Percentiles rank a stretch among this genome's conserved stretches.
Conservation (phyloP, 2,888 invertebrate genomes). For the Meloe dianella region DNA sequence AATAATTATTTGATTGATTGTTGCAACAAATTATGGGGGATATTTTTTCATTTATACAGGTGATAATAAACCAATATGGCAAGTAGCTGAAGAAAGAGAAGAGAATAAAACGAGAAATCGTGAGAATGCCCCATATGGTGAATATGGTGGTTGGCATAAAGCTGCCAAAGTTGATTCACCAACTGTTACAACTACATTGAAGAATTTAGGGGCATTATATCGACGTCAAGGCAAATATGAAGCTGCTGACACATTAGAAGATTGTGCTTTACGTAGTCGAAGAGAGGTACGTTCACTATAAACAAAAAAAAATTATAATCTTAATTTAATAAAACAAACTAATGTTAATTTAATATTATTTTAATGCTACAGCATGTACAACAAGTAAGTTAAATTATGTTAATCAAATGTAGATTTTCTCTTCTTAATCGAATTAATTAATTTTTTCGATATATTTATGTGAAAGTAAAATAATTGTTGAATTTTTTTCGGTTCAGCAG, state of each 20-base stretch:
- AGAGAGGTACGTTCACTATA: constrained; percentile 75
- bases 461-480: background rate
- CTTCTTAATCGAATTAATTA: no score
- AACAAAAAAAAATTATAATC: no score
- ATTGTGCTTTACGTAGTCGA: constrained; percentile 94
- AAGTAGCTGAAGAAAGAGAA: constrained; percentile 98
- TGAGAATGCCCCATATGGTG: constrained; percentile 88
- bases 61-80: constrained; percentile 96
- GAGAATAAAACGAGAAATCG: constrained; percentile 89
- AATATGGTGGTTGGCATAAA: constrained; percentile 97
- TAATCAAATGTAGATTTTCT: no score
- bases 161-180: constrained; percentile 98
- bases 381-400: constrained; percentile 66
- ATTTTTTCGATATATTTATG: background rate
- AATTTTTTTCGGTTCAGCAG: constrained; percentile 60
- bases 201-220: constrained; percentile 97
- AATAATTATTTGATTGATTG: background rate
- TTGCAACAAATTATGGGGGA: background rate
- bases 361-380: constrained; percentile 67
- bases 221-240: constrained; percentile 98
- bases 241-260: constrained; percentile 98
- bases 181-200: constrained; percentile 96
- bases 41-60: constrained; percentile 60
- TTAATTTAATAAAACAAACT: constrained; percentile 10
- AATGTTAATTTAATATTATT: constrained; percentile 37